Conservation (phyloP, 2,113 vertebrate species). For the Dipodomys stephensi region DNA sequence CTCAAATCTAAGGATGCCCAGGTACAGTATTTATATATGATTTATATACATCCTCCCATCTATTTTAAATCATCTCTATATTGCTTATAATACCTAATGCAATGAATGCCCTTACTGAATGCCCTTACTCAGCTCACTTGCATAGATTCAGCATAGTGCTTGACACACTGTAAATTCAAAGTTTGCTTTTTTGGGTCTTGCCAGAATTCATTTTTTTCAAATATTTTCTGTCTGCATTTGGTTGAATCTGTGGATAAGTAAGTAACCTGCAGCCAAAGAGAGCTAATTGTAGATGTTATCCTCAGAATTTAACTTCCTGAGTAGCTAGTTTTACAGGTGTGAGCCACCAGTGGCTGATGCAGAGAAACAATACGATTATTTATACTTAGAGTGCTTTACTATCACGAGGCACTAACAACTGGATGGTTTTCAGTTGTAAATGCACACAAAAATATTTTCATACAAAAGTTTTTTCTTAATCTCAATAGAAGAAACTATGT, state of each 20-base stretch:
- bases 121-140: background rate
- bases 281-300: background rate
- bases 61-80: background rate
- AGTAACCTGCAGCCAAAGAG: background rate
- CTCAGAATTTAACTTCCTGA: too few species aligned
- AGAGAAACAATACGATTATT: background rate
- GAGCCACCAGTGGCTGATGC: too few species aligned
- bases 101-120: too few species aligned
- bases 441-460: constrained; percentile 22
- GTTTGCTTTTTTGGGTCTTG: background rate
- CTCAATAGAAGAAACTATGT: constrained; percentile 35
- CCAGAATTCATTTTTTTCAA: background rate
- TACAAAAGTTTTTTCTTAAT: constrained; percentile 34
- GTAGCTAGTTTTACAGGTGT: too few species aligned
- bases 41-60: background rate
- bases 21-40: background rate
- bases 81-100: background rate
- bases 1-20: background rate
- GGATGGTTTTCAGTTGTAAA: background rate
- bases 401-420: background rate
- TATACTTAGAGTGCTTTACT: background rate
- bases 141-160: background rate
- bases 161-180: background rate
- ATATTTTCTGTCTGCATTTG: background rate
- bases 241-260: background rate